Base-by-base conservation (phyloP, 2,797 vertebrate genomes). In the Pagetopsis macropterus region DNA sequence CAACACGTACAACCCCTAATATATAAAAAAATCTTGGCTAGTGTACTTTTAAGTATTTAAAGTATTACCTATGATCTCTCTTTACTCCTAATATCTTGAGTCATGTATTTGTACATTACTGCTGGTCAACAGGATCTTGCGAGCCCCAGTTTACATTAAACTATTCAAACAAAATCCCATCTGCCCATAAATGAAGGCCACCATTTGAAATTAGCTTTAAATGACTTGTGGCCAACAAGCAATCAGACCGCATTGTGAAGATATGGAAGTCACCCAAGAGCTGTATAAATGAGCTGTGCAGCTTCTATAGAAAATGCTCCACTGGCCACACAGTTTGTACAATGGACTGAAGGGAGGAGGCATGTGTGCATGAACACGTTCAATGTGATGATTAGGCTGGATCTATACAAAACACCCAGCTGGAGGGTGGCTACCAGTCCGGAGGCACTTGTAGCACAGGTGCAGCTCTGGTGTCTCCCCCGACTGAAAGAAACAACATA, bases 381-480 rank as follows among this genome's bases (percentile, higher is more conserved):
- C 55, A 72, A 8, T 65, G 80, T 82, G 79, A 79, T 76, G 79
- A 87, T 82, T 78, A 82, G 79, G 78, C 65, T 69, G 71, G 61
- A 66, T 85, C 73, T 37, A 65, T 60, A 74, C 78, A 87, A 87
- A 88, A 79, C 86, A 86, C 63, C 64, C 73, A 75, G 85, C 72
- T 59, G 61, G 80, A 85, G 60, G 64, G 76, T 4, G 58, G 82
- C 75, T 63, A 65, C 76, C 73, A 82, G 81, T 75, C 78, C 54
- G 19, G 74, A 84, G 86, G 72, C 78, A 75, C 83, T 85, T 46
- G 66, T 50, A 60, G 61, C 86, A 88, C 94, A 94, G 93, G 92
- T 94, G 92, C 88, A 91, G 83, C 82, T 86, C 72, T 61, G 75
- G 79, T 68, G 76, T 82, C 54, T 75, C 69, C 65, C 69, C 59